Base-by-base conservation (phyloP, 2,888 invertebrate genomes). In the Lagria hirta region DNA sequence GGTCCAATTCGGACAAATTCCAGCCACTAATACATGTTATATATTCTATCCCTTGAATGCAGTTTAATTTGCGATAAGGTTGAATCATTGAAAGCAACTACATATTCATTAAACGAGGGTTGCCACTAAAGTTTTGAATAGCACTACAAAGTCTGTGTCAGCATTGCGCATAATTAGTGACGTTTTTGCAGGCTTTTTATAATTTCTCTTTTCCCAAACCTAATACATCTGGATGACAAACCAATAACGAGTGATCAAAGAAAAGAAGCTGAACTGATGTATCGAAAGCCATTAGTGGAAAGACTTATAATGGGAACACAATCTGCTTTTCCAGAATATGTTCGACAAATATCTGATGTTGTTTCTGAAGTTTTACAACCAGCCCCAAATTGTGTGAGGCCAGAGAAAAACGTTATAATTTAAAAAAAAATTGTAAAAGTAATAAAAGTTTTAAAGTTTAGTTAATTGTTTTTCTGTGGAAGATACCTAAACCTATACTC, bases 201-300 rank as follows among this genome's bases (percentile, higher is more conserved):
- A 13, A 82, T 88, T 61, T 85, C 86, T 1, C 78, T 84, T 61
- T 81, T 88, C 58, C 80, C 84, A 1, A 75, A 76, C 0, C 71
- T 89, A 40, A 68, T 78, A 15, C 82, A 86, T 57, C 70, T 89
- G 56, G 88, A 89, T 62, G 88, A 88, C 61, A 73, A 81, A 36
- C 69, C 73, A 22, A 80, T 88, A n/a, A 83, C 83, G 0, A 69
- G 72, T 1, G 81, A 84, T 57, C 84, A 88, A 63, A 69, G 75
- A 12, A 57, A 70, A 2, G 83, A 86, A 64, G 79, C 86, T 0
- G 73, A 73, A 28, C 72, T 82, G 28, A 66, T 85, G 3, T 85
- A 81, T 70, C 78, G 76, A 53, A 69, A 78, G 47, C 82, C 83
- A 0, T 63, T 84, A 11, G 63, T 81, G 18, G 80, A 82, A 49